These are phyloP conservation scores for Epinotia brunnichana DNA, from an alignment of 2,888 invertebrate species.

Conservation along the genomic window DNA sequence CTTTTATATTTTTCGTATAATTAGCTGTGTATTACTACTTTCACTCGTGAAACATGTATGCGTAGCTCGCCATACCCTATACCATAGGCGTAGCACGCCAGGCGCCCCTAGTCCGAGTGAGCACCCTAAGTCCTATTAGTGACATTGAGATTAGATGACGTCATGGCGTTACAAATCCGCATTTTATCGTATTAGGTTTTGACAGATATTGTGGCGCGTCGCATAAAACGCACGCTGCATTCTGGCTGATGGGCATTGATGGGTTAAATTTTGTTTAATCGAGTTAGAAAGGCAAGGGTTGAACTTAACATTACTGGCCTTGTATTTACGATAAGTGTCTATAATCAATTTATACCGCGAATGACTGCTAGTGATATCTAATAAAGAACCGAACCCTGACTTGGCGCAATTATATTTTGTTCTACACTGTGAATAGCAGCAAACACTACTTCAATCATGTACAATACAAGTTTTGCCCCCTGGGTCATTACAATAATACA, in stretches of 20 bases:
- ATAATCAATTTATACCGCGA: not conserved
- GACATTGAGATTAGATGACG: conserved; percentile 59
- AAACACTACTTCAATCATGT: not conserved
- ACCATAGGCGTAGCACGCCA: not conserved
- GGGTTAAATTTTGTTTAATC: conserved; percentile 35
- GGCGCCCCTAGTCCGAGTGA: conserved; percentile 2
- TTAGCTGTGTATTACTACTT: not conserved
- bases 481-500: not conserved
- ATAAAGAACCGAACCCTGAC: not conserved
- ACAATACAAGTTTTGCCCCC: no score
- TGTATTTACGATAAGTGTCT: not conserved
- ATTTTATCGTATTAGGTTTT: conserved; percentile 78
- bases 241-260: conserved; percentile 35
- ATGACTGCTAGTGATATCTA: not conserved
- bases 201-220: conserved; percentile 75
- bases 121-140: conserved; percentile 47
- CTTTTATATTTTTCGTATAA: not conserved
- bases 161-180: conserved; percentile 62
- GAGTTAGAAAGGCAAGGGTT: conserved; percentile 44
- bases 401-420: not conserved
- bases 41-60: not conserved
- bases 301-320: conserved; percentile 26
- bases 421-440: not conserved
- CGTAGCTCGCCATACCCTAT: no score
- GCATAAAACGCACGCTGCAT: conserved; percentile 72